A percentile compares a stretch with the other conserved stretches of the same genome.
Evolutionary conservation across 2,797 vertebrate genomes (phyloP).

Genomic region (Macropodus opercularis): DNA sequence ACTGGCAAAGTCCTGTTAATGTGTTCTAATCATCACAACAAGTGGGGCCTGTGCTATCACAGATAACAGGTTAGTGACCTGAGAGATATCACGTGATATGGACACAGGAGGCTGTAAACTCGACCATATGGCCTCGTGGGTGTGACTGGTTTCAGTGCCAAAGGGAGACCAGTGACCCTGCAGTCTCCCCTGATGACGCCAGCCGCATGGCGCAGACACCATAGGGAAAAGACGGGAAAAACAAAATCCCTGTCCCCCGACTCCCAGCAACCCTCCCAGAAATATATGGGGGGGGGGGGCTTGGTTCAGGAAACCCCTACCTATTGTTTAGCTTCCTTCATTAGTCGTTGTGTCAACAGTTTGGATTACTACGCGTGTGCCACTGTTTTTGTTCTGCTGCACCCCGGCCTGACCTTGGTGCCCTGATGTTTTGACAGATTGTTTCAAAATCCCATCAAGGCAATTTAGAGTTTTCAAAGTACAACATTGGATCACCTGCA

Average conservation of each 20-base stretch:
- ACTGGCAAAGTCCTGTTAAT: slow-evolving; percentile 51
- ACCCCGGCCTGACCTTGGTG: slow-evolving; percentile 71
- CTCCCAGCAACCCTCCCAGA: slow-evolving; percentile 70
- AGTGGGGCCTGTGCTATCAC: slow-evolving; percentile 56
- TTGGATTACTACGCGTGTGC: slow-evolving; percentile 78
- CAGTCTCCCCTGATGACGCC: slow-evolving; percentile 82
- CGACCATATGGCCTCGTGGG: slow-evolving; percentile 67
- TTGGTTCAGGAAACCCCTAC: slow-evolving; percentile 81
- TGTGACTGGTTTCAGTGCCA: slow-evolving; percentile 71
- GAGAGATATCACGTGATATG: slow-evolving; percentile 53
- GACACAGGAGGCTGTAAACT: slow-evolving; percentile 63
- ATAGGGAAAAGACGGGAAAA: slow-evolving; percentile 75
- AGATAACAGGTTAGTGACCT: slow-evolving; percentile 69
- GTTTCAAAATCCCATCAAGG: slow-evolving; percentile 80
- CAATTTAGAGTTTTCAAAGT: slow-evolving; percentile 61
- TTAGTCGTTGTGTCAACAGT: slow-evolving; percentile 83
- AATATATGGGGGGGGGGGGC: slow-evolving; percentile 37
- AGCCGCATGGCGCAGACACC: slow-evolving; percentile 63
- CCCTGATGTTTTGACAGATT: slow-evolving; percentile 84
- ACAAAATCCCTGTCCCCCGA: slow-evolving; percentile 73
- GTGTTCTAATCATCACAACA: slow-evolving; percentile 59
- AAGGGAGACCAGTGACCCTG: slow-evolving; percentile 70
- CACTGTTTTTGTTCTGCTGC: slow-evolving; percentile 80
- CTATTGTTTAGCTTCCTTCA: slow-evolving; percentile 87
- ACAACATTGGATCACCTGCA: slow-evolving; percentile 56